Evolutionary conservation across 2,797 vertebrate genomes (phyloP).

Genomic region (Rhynchonycteris naso): DNA sequence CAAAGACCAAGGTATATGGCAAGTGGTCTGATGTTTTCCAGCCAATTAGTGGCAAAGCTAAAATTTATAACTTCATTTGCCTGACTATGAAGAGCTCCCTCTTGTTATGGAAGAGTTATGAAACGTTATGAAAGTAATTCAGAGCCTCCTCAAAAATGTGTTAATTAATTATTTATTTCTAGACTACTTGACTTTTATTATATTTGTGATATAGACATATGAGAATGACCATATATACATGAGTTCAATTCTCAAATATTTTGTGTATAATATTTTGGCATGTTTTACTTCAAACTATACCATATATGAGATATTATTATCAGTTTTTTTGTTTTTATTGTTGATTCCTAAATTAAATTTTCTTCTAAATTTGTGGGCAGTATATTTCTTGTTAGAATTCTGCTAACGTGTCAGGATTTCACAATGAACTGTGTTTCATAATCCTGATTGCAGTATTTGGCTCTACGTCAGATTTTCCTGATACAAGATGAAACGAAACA

Average conservation of each 20-base stretch:
- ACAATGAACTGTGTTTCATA: neutral
- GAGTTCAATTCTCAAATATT: neutral
- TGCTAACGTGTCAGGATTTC: slow-evolving; percentile 7
- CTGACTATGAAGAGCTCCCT: neutral
- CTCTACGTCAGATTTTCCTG: neutral
- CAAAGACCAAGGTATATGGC: slow-evolving; percentile 44
- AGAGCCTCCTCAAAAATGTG: neutral
- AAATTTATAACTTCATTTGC: slow-evolving; percentile 27
- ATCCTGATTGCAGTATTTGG: neutral
- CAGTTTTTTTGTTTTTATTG: neutral
- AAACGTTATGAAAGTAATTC: neutral
- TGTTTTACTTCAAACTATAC: slow-evolving; percentile 4
- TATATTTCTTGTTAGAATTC: slow-evolving; percentile 34
- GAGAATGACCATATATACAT: neutral
- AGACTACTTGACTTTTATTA: neutral
- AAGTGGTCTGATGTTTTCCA: neutral
- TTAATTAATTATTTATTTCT: neutral
- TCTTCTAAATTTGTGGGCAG: neutral
- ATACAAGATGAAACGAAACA: neutral
- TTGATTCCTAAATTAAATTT: slow-evolving; percentile 16
- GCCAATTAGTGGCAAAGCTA: neutral
- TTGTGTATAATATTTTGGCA: neutral
- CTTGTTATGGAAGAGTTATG: neutral
- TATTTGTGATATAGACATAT: neutral
- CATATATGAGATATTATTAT: neutral